Percentiles rank a stretch among this genome's conserved stretches.
phyloP scores from a whole-genome alignment of 2,797 vertebrate genomes.

The Carcharodon carcharias region DNA sequence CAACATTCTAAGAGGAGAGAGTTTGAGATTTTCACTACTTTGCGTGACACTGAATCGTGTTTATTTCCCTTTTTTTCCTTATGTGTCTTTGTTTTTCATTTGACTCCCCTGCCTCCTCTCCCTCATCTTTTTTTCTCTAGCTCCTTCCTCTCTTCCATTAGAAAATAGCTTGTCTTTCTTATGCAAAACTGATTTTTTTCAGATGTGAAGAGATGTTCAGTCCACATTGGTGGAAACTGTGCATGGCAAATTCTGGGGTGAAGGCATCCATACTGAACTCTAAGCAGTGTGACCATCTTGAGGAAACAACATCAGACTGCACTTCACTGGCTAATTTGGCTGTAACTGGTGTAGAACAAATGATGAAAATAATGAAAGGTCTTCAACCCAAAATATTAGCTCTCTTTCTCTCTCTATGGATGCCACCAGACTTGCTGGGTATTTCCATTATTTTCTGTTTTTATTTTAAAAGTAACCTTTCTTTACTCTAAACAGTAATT shows the following conservation, averaged over 20 bases:
- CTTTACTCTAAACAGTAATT: neutral
- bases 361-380: no score
- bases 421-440: no score
- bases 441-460: no score
- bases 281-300: neutral
- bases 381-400: no score
- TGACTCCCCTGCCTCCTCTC: no score
- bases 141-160: no score
- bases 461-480: no score
- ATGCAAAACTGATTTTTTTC: neutral
- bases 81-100: neutral
- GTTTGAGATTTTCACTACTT: neutral
- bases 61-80: no score
- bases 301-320: neutral
- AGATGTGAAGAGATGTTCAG: neutral
- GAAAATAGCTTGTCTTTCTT: no score
- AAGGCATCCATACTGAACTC: neutral
- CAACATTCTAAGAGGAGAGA: neutral
- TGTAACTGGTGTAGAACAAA: no score
- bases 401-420: no score
- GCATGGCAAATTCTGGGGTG: neutral
- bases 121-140: no score
- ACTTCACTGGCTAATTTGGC: neutral
- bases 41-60: neutral
- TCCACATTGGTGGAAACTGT: neutral